Base-by-base conservation (phyloP, 1,140 invertebrate species). In the Colletes latitarsis region DNA sequence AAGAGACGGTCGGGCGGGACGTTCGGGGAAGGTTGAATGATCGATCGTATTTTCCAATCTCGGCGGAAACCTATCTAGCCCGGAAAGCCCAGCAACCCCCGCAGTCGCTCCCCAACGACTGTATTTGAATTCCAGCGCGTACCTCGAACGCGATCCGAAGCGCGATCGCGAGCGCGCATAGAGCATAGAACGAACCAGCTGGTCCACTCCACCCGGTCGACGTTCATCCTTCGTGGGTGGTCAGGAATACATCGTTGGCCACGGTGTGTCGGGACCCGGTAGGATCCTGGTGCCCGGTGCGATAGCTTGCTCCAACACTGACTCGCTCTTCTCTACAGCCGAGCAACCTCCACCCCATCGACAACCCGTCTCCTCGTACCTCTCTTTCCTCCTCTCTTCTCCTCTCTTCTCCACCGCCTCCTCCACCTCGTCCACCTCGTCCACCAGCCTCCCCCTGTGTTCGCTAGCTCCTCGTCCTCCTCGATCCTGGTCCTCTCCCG, bases 31-130 rank as follows among this genome's bases (percentile, higher is more conserved):
- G 82, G 78, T 70, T 57, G 74, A 81, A 80, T 72, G 82, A 90
- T 90, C 88, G 87, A 89, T 86, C 88, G 84, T 83, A 88, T 89
- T 89, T 89, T 89, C 85, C 88, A 88, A 89, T 88, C 88, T 89
- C 88, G 81, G 72, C 83, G 79, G 83, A 86, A 82, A 86, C 83
- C 84, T 80, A 84, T 86, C 84, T 82, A 84, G 68, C 77, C 60
- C 66, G 70, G 83, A 74, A 70, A 84, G 57, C 81, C 79, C 79
- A 53, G 72, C 83, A 73, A 55, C 70, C 71, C 62, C 39, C 63
- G 49, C 57, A 21, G 17, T 68, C 41, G 17, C 30, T 19, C 46
- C 58, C 71, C 83, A 52, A 76, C 73, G 82, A 88, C 85, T 83
- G 88, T 89, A 89, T 89, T 88, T 87, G 88, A 88, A 89, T 88